Evolutionary conservation across 2,888 invertebrate species (phyloP), one percentile per base, ranked within the genome.

Genomic region (Drymonia ruficornis): DNA sequence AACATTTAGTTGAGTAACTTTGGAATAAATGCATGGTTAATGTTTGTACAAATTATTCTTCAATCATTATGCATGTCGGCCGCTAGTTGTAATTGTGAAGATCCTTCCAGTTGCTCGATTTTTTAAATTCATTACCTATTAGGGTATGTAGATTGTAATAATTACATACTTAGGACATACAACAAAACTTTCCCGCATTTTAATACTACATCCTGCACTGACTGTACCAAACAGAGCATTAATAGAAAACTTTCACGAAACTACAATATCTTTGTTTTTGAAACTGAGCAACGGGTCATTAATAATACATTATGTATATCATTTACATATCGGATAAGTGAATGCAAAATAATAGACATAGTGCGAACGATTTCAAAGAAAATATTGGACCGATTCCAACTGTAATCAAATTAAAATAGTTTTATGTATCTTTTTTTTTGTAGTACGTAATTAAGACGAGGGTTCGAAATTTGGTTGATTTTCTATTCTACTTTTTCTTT

Each of bases 231-330:
- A 36, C 36, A 34, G 40, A 52, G 45, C 54, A 44, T 47, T 52
- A 55, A 55, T 56, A 70, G 50, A 56, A 67, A 60, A 55, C 65
- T 70, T 49, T 62, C 56, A 38, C 55, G 38, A 47, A 44, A 19
- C 13, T 19, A 56, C 40, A 50, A 43, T 23, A 16, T 36, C 42
- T 46, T 56, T 44, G 40, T 38, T 49, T 36, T 23, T 42, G 29
- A 36, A 50, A 55, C 55, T 52, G 40, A 54, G 52, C 38, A 45
- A 38, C 59, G 54, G 56, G 50, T 49, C 65, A 68, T 69, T 65
- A 70, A 60, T 60, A 68, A 61, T 63, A 38, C 57, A 68, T 71
- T 71, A 67, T 31, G 45, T 28, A 61, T 56, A 67, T 62, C 38
- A 60, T 65, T 60, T 53, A 53, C 59, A 55, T 52, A 44, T 42